A percentile compares a stretch with the other conserved stretches of the same genome.
phyloP scores from a whole-genome alignment of 2,113 vertebrate genomes.

The Spea multiplicata region DNA sequence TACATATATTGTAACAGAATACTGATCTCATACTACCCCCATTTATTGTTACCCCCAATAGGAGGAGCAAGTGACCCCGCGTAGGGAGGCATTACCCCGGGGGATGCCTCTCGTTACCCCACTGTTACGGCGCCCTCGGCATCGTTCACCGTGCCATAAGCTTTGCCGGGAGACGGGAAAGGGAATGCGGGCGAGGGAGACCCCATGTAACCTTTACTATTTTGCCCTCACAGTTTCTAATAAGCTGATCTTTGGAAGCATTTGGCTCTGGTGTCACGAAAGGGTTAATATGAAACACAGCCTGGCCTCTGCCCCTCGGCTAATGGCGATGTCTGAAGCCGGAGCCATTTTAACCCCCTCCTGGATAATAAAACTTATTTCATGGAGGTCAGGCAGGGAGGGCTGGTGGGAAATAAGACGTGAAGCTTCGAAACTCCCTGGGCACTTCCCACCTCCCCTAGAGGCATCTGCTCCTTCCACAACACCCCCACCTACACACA shows the following conservation, averaged over 20 bases:
- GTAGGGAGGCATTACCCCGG: neutral
- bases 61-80: neutral
- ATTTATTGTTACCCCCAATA: neutral
- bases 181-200: neutral
- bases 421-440: conserved; percentile 47
- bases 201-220: conserved; percentile 12
- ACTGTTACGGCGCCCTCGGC: no score
- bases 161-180: no score
- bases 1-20: no score
- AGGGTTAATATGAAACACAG: no score
- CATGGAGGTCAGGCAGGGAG: neutral
- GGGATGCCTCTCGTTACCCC: neutral
- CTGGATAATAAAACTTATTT: neutral
- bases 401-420: neutral
- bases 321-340: neutral
- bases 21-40: neutral
- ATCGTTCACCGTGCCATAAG: no score
- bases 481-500: neutral
- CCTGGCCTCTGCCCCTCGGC: no score
- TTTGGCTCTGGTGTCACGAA: no score
- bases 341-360: neutral
- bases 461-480: conserved; percentile 19
- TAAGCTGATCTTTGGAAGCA: no score
- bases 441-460: conserved; percentile 22
- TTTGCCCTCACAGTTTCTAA: neutral